Conservation (phyloP, 2,888 invertebrate genomes). For the Pilophorus perplexus region DNA sequence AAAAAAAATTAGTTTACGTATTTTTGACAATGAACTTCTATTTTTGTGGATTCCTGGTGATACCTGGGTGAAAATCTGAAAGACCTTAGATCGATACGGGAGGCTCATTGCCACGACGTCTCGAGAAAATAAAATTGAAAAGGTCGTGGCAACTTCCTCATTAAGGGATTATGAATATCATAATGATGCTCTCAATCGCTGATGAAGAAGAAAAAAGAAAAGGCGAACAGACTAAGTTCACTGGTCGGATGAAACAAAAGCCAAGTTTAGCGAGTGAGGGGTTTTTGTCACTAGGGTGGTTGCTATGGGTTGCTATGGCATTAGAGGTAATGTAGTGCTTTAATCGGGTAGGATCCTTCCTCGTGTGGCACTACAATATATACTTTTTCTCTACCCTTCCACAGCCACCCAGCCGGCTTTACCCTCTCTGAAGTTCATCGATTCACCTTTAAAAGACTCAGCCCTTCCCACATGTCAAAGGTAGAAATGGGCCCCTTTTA, state of each 20-base stretch:
- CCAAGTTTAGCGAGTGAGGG: constrained; percentile 13
- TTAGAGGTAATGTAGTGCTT: constrained; percentile 28
- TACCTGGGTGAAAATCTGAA: no score
- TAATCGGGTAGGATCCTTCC: constrained; percentile 30
- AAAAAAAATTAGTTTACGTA: no score
- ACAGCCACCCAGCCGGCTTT: background rate
- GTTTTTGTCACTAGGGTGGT: constrained; percentile 28
- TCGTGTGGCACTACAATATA: constrained; percentile 28
- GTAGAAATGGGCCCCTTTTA: constrained; percentile 26
- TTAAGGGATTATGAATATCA: no score
- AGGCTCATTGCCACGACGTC: no score
- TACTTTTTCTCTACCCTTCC: constrained; percentile 14
- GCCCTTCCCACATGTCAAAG: constrained; percentile 23
- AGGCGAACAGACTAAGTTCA: background rate
- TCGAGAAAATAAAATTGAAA: no score
- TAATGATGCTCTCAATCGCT: no score
- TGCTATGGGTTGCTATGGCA: constrained; percentile 31
- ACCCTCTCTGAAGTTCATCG: constrained; percentile 2
- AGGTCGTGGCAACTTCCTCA: no score
- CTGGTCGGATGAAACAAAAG: constrained; percentile 2
- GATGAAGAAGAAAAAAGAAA: no score
- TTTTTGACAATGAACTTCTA: no score
- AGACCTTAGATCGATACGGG: no score
- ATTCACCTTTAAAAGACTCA: constrained; percentile 18
- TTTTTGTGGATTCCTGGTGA: no score